Evolutionary conservation across 2,888 invertebrate genomes (phyloP), one percentile per base, ranked within the genome.

Genomic region (Andrena minutula): DNA sequence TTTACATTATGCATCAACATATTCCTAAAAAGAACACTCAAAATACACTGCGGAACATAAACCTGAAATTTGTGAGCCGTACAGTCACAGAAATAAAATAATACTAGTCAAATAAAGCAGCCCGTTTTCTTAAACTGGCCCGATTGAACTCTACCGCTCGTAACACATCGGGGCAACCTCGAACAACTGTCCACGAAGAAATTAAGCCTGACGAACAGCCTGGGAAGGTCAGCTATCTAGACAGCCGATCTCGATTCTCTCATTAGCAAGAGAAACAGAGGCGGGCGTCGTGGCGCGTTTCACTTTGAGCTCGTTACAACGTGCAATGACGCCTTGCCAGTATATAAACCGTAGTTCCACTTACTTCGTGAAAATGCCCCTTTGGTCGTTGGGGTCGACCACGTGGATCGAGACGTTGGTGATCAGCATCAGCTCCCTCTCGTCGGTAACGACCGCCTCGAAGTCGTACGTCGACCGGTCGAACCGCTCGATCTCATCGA

Each of bases 361-460:
- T 94, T 93, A 95, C 95, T 95, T 96, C 90, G 96, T 95, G 77
- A 96, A 94, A 80, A 96, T 95, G 80, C 96, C 96, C 93, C 95
- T 95, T 82, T 96, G 96, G 89, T 97, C 96, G 82, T 96, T 96
- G 0, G 97, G 96, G 93, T 96, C 96, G 0, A 98, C 97, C 10
- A 98, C 96, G 89, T 97, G 97, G 68, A 98, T 96, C 8, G 97
- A 97, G 0, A 98, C 96, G 89, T 98, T 98, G 1, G 98, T 98
- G 6, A 97, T 95, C 30, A 98, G 95, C 16, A 96, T 96, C 28
- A 96, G 91, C 64, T 97, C 96, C 68, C 94, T 94, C 77, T 95
- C 95, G 79, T 95, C 94, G 0, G 96, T 96, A 0, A 97, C 98
- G 7, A 97, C 96, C 0, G 97, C 97, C 94, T 98, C 97, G 90